phyloP scores from a whole-genome alignment of 2,888 invertebrate species.

The Cryptocephalus primarius region DNA sequence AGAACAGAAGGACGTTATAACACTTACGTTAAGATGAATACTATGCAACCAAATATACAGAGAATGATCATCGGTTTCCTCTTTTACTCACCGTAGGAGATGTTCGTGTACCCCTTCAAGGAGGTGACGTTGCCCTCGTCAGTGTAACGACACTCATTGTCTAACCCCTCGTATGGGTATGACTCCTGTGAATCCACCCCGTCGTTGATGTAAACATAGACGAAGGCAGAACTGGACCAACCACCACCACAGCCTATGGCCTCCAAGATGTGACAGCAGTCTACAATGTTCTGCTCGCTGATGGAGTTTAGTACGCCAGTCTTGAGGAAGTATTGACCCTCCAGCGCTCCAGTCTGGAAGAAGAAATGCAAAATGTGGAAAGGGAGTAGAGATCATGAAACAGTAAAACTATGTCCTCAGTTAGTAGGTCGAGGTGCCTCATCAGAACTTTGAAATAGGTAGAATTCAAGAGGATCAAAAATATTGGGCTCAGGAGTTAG shows the following conservation, averaged over 20 bases:
- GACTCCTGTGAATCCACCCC: slow-evolving; percentile 23
- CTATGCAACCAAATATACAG: no score
- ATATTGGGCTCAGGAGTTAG: no score
- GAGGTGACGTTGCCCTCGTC: slow-evolving; percentile 55
- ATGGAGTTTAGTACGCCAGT: slow-evolving; percentile 32
- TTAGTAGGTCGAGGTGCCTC: no score
- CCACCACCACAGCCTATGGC: slow-evolving; percentile 35
- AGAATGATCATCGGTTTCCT: no score
- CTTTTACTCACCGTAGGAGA: no score
- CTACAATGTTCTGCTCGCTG: slow-evolving; percentile 34
- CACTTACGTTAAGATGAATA: no score
- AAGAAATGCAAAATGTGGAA: not conserved
- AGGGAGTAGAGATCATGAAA: not conserved
- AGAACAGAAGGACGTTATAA: no score
- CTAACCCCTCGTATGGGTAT: slow-evolving; percentile 30
- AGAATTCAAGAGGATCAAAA: no score
- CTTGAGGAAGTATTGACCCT: slow-evolving; percentile 15
- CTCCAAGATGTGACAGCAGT: slow-evolving; percentile 30
- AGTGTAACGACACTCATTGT: slow-evolving; percentile 40
- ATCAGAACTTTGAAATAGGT: no score
- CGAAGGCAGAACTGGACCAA: slow-evolving; percentile 32
- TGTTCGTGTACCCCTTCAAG: slow-evolving; percentile 52
- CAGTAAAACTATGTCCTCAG: no score
- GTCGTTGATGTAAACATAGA: slow-evolving; percentile 26
- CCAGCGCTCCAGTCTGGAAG: slow-evolving; percentile 43